Conservation (phyloP, 2,113 vertebrate species). For the Siniperca chuatsi region DNA sequence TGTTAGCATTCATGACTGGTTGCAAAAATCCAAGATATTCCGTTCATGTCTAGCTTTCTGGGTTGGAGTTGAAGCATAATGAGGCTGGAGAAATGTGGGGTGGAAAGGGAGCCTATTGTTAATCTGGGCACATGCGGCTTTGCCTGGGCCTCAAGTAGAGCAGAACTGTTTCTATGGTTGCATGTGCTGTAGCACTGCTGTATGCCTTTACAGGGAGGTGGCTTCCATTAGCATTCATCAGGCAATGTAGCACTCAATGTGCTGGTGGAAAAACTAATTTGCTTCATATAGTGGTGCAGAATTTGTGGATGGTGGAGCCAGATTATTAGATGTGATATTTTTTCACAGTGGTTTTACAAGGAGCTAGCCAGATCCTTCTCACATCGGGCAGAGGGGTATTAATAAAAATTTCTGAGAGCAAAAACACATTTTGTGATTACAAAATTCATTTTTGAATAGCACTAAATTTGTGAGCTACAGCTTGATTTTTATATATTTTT, state of each 20-base stretch:
- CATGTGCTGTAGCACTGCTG: slow-evolving; percentile 70
- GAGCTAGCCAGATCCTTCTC: slow-evolving; percentile 17
- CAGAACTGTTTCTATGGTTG: slow-evolving; percentile 84
- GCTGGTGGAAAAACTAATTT: slow-evolving; percentile 71
- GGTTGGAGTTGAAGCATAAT: slow-evolving; percentile 54
- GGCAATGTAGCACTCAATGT: slow-evolving; percentile 64
- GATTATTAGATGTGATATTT: slow-evolving; percentile 55
- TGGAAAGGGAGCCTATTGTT: slow-evolving; percentile 76
- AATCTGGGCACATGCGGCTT: slow-evolving; percentile 75
- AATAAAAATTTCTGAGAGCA: slow-evolving; percentile 34
- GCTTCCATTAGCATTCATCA: slow-evolving; percentile 82
- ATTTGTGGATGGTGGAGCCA: slow-evolving; percentile 53
- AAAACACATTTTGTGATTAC: slow-evolving; percentile 26
- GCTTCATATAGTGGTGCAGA: slow-evolving; percentile 69
- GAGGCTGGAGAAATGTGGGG: slow-evolving; percentile 60
- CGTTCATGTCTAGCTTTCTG: slow-evolving; percentile 25
- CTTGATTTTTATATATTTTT: slow-evolving; percentile 25
- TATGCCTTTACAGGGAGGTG: slow-evolving; percentile 74
- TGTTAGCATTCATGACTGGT: slow-evolving; percentile 4
- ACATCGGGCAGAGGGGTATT: slow-evolving; percentile 7
- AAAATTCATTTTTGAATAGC: slow-evolving; percentile 28
- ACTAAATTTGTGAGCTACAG: slow-evolving; percentile 17
- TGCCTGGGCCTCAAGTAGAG: slow-evolving; percentile 74
- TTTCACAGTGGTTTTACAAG: slow-evolving; percentile 21
- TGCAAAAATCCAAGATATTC: slow-evolving; percentile 24